These are phyloP conservation scores for Harpalus rubripes DNA, from an alignment of 2,888 invertebrate genomes.

Conservation along the genomic window DNA sequence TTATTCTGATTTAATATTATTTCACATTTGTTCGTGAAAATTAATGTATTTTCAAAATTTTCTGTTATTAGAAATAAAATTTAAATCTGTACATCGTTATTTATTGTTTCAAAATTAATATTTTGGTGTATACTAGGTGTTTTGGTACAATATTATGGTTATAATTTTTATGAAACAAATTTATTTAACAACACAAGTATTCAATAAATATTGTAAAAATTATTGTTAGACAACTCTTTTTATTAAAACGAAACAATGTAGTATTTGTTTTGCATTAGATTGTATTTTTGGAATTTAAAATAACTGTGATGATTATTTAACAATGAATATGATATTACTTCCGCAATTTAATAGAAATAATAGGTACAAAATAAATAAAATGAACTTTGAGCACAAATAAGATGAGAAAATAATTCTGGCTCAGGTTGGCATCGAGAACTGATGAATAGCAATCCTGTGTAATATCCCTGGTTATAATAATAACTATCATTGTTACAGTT, in stretches of 20 bases:
- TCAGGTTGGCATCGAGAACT: constrained; percentile 12
- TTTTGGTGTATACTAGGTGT: background rate
- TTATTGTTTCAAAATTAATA: background rate
- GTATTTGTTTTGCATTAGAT: background rate
- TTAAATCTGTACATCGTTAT: background rate
- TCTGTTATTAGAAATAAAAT: background rate
- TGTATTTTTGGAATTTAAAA: background rate
- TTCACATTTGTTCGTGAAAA: background rate
- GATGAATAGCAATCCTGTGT: constrained; percentile 42
- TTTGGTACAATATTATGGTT: background rate
- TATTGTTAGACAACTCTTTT: no score
- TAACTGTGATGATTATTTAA: background rate
- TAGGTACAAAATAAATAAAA: background rate
- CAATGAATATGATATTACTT: constrained; percentile 12
- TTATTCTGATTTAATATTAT: background rate
- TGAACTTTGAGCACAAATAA: constrained; percentile 6
- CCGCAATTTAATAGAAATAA: background rate
- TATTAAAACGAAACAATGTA: background rate
- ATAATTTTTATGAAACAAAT: background rate
- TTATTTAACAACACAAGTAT: background rate
- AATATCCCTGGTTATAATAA: constrained; percentile 39
- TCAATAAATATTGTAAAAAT: background rate
- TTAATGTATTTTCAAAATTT: background rate
- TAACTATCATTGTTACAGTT: constrained; percentile 41
- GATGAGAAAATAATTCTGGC: background rate